Conservation (phyloP, 1,140 invertebrate genomes). For the Solenopsis invicta region DNA sequence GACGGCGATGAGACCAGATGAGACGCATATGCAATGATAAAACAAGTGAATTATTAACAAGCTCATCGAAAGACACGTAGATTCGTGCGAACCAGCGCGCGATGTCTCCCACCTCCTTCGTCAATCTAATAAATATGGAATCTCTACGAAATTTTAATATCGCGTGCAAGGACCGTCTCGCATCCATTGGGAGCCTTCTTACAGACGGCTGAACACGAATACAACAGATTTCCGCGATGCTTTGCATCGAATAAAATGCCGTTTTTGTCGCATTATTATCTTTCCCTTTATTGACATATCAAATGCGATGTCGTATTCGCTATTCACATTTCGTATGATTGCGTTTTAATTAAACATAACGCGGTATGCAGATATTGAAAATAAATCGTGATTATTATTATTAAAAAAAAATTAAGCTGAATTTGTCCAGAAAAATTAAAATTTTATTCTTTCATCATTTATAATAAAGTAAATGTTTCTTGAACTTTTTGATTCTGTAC, state of each 20-base stretch:
- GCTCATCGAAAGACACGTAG: background rate
- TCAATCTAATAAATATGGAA: conserved; percentile 33
- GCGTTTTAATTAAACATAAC: conserved; percentile 45
- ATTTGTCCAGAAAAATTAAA: background rate
- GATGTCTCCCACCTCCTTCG: background rate
- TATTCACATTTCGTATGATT: conserved; percentile 40
- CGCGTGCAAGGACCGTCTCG: conserved; percentile 55
- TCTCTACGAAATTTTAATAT: conserved; percentile 70
- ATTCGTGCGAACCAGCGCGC: background rate
- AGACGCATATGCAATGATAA: background rate
- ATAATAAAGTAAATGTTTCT: background rate
- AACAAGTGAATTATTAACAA: conserved; percentile 31
- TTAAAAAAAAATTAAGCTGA: background rate
- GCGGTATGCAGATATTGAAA: conserved; percentile 42
- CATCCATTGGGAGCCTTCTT: conserved; percentile 61
- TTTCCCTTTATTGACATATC: conserved; percentile 67
- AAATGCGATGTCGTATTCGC: conserved; percentile 56
- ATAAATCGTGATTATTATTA: conserved; percentile 11
- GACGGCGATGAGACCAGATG: background rate
- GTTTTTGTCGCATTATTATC: conserved; percentile 57
- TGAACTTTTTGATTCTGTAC: background rate
- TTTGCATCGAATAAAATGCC: conserved; percentile 54
- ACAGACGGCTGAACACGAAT: conserved; percentile 67
- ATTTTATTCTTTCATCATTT: background rate
- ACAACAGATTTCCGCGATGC: conserved; percentile 67